Base-by-base conservation (phyloP, 2,888 invertebrate species). In the Lasioglossum marginatum region DNA sequence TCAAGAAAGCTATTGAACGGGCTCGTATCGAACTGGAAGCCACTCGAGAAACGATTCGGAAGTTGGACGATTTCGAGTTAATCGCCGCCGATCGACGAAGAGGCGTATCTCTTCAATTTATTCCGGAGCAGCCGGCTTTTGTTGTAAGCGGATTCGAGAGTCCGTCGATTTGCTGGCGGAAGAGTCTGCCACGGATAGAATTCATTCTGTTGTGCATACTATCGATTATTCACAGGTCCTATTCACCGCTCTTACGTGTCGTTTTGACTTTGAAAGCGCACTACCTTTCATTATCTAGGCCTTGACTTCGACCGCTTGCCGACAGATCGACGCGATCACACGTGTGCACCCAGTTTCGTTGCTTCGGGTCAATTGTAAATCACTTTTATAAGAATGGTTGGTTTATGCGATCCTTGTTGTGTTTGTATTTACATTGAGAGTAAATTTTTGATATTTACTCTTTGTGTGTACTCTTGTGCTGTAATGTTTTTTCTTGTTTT, bases 221-320 rank as follows among this genome's bases (percentile, higher is more conserved):
- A 90, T 90, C 91, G 91, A 90, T 90, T 90, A 90, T 90, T 90
- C 91, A 88, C 89, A 82, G 89, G 88, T 77, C 79, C 89, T 84
- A 89, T 91, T 91, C 88, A 90, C 74, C 77, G 86, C 90, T 87
- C 90, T 90, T 87, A 90, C 76, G 84, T 88, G 85, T 90, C 84
- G 82, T 90, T 86, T 83, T 79, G 82, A 87, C 80, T 88, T 88
- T 86, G 87, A 90, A 90, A 86, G 82, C 82, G 45, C 72, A 52
- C 86, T 57, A 74, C 85, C 68, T 70, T 85, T 70, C 73, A 74
- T 77, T 80, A 85, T 73, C 66, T 48, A 19, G 34, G 43, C 31
- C 6, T 16, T 63, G 57, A 10, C 52, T 48, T 31, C 52, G 27
- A 34, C 48, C 31, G 34, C 70, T 31, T 31, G 45, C 4, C 27